Percentiles rank a stretch among this genome's conserved stretches.
Evolutionary conservation across 2,797 vertebrate species (phyloP).

Genomic region (Dallia pectoralis): DNA sequence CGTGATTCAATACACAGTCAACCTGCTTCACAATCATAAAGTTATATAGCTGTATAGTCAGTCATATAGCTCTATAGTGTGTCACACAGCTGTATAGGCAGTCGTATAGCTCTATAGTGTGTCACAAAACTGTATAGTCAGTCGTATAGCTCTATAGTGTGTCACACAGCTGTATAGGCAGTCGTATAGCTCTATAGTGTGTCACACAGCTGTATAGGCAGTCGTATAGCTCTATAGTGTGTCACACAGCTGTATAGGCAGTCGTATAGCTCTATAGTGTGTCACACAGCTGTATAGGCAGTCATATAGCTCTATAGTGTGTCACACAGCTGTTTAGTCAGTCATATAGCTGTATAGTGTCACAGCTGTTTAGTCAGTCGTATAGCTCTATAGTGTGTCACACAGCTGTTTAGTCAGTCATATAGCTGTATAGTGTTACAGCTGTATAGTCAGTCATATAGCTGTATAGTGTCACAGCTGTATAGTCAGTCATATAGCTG

Average conservation of each 20-base stretch:
- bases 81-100: background rate
- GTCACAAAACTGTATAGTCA: background rate
- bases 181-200: no score
- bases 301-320: no score
- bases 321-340: background rate
- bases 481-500: background rate
- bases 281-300: background rate
- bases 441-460: background rate
- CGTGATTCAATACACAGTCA: background rate
- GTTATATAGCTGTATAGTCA: background rate
- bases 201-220: background rate
- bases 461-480: no score
- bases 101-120: no score
- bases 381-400: no score
- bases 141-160: no score
- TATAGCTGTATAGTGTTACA: no score
- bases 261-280: no score
- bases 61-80: no score
- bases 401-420: background rate
- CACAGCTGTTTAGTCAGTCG: background rate
- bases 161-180: background rate
- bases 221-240: no score
- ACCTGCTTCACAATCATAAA: background rate
- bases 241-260: background rate
- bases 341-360: background rate